phyloP scores from a whole-genome alignment of 2,888 invertebrate genomes.

The Thera britannica region DNA sequence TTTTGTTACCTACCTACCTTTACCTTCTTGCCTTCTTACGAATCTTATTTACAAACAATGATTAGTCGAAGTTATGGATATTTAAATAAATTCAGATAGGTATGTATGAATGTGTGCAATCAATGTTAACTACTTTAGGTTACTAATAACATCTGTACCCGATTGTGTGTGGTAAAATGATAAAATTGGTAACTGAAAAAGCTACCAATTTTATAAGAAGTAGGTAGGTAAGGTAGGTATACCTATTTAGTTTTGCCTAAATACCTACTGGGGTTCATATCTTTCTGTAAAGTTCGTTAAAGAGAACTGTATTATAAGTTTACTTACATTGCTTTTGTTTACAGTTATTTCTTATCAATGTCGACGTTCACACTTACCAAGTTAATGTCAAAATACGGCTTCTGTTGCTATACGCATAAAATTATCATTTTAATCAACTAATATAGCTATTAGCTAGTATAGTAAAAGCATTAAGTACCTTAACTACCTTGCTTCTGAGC shows the following conservation, averaged over 20 bases:
- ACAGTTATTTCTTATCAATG: slow-evolving; percentile 75
- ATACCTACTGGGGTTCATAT: slow-evolving; percentile 57
- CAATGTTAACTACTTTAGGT: too few species aligned
- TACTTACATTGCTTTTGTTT: slow-evolving; percentile 67
- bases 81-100: too few species aligned
- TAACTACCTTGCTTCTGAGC: neutral
- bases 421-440: slow-evolving; percentile 37
- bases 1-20: too few species aligned
- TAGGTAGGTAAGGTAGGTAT: neutral
- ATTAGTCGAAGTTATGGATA: too few species aligned
- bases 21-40: too few species aligned
- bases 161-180: too few species aligned
- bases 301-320: slow-evolving; percentile 55
- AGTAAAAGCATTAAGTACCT: neutral
- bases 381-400: slow-evolving; percentile 70
- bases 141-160: too few species aligned
- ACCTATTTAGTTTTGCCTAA: slow-evolving; percentile 67
- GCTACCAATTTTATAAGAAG: slow-evolving; percentile 39
- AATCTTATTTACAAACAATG: too few species aligned
- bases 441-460: neutral
- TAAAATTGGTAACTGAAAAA: neutral
- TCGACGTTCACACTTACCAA: slow-evolving; percentile 65
- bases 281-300: slow-evolving; percentile 70
- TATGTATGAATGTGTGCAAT: too few species aligned
- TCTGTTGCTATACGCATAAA: slow-evolving; percentile 69